phyloP scores from a whole-genome alignment of 2,888 invertebrate genomes.

The Phalangium opilio region DNA sequence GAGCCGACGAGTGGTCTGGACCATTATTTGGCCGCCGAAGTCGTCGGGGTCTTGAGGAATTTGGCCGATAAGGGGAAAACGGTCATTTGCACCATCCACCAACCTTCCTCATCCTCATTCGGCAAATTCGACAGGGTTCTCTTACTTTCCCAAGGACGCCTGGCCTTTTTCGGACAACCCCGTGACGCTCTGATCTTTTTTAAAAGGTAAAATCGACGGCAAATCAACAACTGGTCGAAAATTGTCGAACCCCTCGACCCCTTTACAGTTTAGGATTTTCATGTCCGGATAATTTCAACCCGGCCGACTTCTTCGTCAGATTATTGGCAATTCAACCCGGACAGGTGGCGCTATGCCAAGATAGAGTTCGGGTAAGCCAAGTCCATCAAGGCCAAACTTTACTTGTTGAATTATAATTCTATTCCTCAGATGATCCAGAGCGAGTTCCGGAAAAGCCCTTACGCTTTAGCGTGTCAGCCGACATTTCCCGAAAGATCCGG shows the following conservation, averaged over 20 bases:
- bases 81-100: conserved; percentile 39
- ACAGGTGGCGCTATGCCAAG: conserved; percentile 29
- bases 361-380: conserved; percentile 21
- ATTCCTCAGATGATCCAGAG: too few species aligned
- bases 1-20: conserved; percentile 93
- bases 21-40: conserved; percentile 88
- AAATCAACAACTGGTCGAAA: too few species aligned
- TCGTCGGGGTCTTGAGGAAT: conserved; percentile 49
- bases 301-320: conserved; percentile 36
- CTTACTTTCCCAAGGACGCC: conserved; percentile 36
- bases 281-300: conserved; percentile 34
- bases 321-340: conserved; percentile 34
- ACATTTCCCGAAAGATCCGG: too few species aligned
- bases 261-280: neutral
- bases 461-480: too few species aligned
- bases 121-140: conserved; percentile 36
- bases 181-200: conserved; percentile 31
- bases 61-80: conserved; percentile 34
- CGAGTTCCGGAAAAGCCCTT: too few species aligned
- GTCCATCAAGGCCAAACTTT: too few species aligned
- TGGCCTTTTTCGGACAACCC: conserved; percentile 36
- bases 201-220: conserved; percentile 15
- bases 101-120: conserved; percentile 37
- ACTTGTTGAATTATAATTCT: too few species aligned
- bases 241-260: too few species aligned